Base-by-base conservation (phyloP, 2,888 invertebrate genomes). In the Oxyteleia sp. region DNA sequence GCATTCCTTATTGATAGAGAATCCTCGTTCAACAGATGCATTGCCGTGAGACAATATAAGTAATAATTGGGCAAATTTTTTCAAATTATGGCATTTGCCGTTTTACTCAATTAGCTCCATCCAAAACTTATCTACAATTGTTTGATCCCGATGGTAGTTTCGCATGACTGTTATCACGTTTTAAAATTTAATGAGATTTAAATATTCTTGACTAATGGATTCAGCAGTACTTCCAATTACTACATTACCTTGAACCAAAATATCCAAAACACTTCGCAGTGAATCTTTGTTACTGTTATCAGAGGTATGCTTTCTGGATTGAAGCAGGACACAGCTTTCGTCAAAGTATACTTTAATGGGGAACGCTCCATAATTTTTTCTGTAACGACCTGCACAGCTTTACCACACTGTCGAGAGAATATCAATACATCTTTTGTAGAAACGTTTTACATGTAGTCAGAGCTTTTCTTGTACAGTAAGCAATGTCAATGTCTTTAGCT, bases 331-430 rank as follows among this genome's bases (percentile, higher is more conserved):
- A 68, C 11, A 18, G 23, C 7, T 55, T 53, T 61, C 13, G 69
- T 57, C 13, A 69, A 7, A 4, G 2, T 2, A 18, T 69, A 68
- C n/a, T 53, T 57, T 20, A 75, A 18, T 0, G 75, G 81, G 4
- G 69, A 82, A n/a, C 64, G 45, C 29, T 75, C 63, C 26, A 38
- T 32, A 3, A 75, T 43, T 63, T 82, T 82, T n/a, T 69, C 13
- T 4, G 59, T 10, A 0, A 41, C 20, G 3, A 43, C 7, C 16
- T 45, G 29, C 2, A 72, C 15, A 1, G 61, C 51, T 53, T 74
- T 63, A 1, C 63, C 63, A 45, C 43, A 74, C 1, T 74, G 18
- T 8, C 18, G 38, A 43, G 55, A 3, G 32, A 64, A 55, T 16
- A 32, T 11, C 7, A 78, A 29, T 18, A 41, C 75, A 11, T 75